These are phyloP conservation scores for Ormyrus rosae DNA, from an alignment of 2,888 invertebrate genomes.

Conservation along the genomic window DNA sequence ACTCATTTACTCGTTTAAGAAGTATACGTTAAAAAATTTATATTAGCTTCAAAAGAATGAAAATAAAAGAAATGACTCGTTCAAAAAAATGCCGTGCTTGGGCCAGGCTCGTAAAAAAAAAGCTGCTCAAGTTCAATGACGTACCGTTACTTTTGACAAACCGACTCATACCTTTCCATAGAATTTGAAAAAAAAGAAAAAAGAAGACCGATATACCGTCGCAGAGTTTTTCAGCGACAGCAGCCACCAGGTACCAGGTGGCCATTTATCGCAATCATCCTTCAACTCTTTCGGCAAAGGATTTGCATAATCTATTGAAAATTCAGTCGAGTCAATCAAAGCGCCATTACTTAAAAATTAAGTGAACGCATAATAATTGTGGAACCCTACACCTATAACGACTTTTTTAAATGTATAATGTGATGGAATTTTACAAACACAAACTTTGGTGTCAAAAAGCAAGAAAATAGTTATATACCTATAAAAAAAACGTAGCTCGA, in stretches of 20 bases:
- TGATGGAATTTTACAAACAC: neutral
- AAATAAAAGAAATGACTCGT: slow-evolving; percentile 37
- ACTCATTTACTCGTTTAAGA: too few species aligned
- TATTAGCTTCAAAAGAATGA: neutral
- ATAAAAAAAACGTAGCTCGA: neutral
- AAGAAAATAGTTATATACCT: neutral
- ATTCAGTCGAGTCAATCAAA: slow-evolving; percentile 4
- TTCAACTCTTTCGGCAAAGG: neutral
- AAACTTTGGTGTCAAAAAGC: neutral
- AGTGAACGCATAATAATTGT: too few species aligned
- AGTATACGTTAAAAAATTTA: too few species aligned
- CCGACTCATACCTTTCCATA: slow-evolving; percentile 14
- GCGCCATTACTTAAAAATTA: neutral
- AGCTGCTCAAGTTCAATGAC: slow-evolving; percentile 37
- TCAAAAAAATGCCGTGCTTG: slow-evolving; percentile 10
- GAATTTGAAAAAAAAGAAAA: neutral
- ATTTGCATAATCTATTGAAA: slow-evolving; percentile 25
- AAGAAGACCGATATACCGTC: slow-evolving; percentile 9
- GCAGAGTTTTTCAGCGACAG: slow-evolving; percentile 17
- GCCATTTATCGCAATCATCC: slow-evolving; percentile 1
- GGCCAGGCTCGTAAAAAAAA: slow-evolving; percentile 35
- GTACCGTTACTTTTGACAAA: slow-evolving; percentile 44
- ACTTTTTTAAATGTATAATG: neutral
- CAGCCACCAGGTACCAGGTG: neutral
- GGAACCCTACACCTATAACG: neutral